Evolutionary conservation across 2,113 vertebrate species (phyloP), one percentile per base, ranked within the genome.

Genomic region (Hypocryptadius cinnamomeus): DNA sequence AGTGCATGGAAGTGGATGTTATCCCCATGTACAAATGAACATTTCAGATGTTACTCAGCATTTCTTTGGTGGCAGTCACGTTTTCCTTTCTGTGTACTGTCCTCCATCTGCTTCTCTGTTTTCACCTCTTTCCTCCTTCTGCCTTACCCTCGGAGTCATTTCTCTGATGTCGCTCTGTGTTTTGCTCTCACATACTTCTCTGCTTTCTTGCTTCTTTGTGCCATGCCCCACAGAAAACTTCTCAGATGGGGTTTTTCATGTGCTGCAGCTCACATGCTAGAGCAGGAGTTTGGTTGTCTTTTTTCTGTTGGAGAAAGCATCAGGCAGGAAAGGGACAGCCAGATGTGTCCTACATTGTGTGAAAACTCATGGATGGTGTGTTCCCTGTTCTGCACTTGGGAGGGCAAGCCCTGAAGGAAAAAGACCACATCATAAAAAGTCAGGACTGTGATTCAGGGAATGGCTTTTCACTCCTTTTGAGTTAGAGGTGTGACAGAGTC

Each of bases 331-430:
- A 24, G n/a, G 40, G 27, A 14, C 47, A 57, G 28, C 25, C 51
- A 21, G 24, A 16, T 19, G 13, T 30, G 8, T 10, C 11, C 12
- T 31, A 3, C 1, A 0, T 25, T 23, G 72, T 1, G 0, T 17
- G 27, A 27, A 31, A 72, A 33, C 25, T 30, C 9, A 15, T 0
- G 3, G 20, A 4, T 3, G 1, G 12, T 5, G 6, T 47, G 5
- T 53, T 81, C 54, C 18, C 11, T 60, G 4, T 15, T 61, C 17
- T 68, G 53, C 5, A 1, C 27, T 42, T 42, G 7, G 21, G 39
- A 76, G 23, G 35, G 15, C 21, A 50, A 15, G 63, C 39, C 8
- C 59, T 60, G 71, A 42, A 72, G 61, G 65, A 66, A 27, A 30
- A 42, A 19, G 31, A 61, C 25, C 39, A 4, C 9, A 7, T 35